phyloP scores from a whole-genome alignment of 2,797 vertebrate genomes.

The Enteromius trimaculatus region DNA sequence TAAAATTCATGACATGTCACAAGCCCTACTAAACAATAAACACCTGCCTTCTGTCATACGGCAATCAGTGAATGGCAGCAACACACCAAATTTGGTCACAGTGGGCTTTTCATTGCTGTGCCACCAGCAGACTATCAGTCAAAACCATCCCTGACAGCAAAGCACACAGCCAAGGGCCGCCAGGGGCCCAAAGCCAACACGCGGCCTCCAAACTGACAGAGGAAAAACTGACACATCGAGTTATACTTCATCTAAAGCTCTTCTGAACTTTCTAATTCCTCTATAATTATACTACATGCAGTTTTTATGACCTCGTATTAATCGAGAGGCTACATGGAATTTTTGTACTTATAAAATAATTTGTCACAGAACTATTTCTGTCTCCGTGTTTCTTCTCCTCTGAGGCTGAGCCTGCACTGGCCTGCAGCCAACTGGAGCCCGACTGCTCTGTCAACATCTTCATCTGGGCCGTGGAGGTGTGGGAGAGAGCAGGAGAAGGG shows the following conservation, averaged over 20 bases:
- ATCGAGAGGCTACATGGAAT: constrained; percentile 11
- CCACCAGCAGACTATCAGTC: constrained; percentile 19
- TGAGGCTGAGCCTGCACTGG: constrained; percentile 63
- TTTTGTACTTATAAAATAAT: constrained; percentile 29
- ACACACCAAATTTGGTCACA: constrained; percentile 13
- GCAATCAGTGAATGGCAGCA: neutral
- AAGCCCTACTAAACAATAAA: neutral
- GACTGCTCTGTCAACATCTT: constrained; percentile 69
- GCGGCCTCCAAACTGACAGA: neutral
- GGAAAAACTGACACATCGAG: neutral
- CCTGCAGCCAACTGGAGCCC: constrained; percentile 70
- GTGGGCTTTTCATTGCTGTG: neutral
- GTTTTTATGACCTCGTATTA: constrained; percentile 20
- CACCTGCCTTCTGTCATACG: neutral
- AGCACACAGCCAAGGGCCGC: neutral
- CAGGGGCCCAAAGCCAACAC: constrained; percentile 2
- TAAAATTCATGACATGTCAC: neutral
- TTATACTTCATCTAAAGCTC: constrained; percentile 3
- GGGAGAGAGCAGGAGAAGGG: constrained; percentile 39
- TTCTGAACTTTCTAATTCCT: constrained; percentile 13
- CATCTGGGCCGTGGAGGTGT: constrained; percentile 64
- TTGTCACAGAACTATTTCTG: constrained; percentile 23
- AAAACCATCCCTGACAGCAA: neutral
- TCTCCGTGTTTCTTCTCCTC: constrained; percentile 39
- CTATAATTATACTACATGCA: neutral